These are phyloP conservation scores for Lepidochrysops patricia DNA, from an alignment of 2,888 invertebrate genomes.

Conservation along the genomic window DNA sequence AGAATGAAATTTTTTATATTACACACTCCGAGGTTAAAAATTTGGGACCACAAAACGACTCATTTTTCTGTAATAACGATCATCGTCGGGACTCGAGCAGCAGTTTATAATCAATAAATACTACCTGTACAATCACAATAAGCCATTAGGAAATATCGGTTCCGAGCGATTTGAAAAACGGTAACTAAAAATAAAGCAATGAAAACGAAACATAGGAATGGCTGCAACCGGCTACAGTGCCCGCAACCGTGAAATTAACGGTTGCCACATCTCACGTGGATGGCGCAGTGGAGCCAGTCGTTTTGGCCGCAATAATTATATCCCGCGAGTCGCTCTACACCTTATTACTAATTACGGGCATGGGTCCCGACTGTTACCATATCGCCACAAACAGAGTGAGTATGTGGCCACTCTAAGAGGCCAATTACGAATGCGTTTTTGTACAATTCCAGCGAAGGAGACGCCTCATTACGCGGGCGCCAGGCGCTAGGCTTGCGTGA, in stretches of 20 bases:
- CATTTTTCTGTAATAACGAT: not conserved
- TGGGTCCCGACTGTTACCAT: not conserved
- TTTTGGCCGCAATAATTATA: constrained; percentile 49
- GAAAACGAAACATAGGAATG: constrained; percentile 9
- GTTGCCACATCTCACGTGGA: constrained; percentile 49
- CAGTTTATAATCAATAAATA: not conserved
- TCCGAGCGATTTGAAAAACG: not conserved
- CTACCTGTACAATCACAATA: not conserved
- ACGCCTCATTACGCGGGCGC: not conserved
- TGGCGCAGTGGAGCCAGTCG: constrained; percentile 45
- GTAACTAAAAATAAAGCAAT: constrained; percentile 7
- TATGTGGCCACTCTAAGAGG: not conserved
- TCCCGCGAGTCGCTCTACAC: constrained; percentile 22
- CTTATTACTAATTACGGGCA: not conserved
- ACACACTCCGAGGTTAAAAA: too few species aligned
- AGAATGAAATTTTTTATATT: too few species aligned
- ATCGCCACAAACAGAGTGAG: not conserved
- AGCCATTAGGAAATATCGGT: not conserved
- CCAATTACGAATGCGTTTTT: not conserved
- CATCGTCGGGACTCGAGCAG: not conserved
- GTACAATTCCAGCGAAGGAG: not conserved
- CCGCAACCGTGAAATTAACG: constrained; percentile 51
- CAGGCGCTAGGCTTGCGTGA: not conserved
- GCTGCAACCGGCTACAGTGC: constrained; percentile 38
- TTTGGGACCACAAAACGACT: not conserved